Base-by-base conservation (phyloP, 1,140 invertebrate species). In the Leptinotarsa texana region DNA sequence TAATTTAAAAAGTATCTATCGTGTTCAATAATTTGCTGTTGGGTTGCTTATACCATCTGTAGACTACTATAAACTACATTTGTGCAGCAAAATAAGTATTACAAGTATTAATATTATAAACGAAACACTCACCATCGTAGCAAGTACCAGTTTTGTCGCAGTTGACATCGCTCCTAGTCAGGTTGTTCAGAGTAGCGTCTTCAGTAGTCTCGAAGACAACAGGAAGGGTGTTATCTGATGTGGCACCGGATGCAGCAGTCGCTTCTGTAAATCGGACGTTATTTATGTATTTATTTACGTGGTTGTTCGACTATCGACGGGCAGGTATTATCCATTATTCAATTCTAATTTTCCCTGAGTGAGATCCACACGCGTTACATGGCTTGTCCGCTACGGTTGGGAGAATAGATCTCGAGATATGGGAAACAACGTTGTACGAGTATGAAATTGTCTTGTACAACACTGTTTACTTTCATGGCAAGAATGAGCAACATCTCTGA, bases 101-200 rank as follows among this genome's bases (percentile, higher is more conserved):
- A 42, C 8, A 42, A 42, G 33, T 42, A 42, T 42, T 42, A 42
- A 11, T 42, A 42, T 11, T 42, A 42, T 42, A 42, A 42, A 42
- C 33, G 2, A 67, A 42, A 63, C 22, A 77, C 81, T 87, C 88
- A 97, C 95, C 95, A 86, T 98, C 95, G 81, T 97, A 97, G 83
- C 96, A 98, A 71, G 95, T 96, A 81, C 96, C 96, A 48, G 95
- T 96, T 81, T 95, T 95, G 85, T 97, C 96, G 83, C 96, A 98
- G 86, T 96, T 96, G 17, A 93, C 91, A 80, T 94, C 93, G 77
- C 90, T 91, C 80, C 92, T 88, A 2, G 92, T 93, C 71, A 93
- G 81, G 80, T 93, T 93, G 81, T 89, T 93, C 73, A 92, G 78
- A 61, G 86, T 89, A 6, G 90, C 87, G 82, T 93, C 92, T 84